phyloP scores from a whole-genome alignment of 2,113 vertebrate genomes.

The Anas platyrhynchos region DNA sequence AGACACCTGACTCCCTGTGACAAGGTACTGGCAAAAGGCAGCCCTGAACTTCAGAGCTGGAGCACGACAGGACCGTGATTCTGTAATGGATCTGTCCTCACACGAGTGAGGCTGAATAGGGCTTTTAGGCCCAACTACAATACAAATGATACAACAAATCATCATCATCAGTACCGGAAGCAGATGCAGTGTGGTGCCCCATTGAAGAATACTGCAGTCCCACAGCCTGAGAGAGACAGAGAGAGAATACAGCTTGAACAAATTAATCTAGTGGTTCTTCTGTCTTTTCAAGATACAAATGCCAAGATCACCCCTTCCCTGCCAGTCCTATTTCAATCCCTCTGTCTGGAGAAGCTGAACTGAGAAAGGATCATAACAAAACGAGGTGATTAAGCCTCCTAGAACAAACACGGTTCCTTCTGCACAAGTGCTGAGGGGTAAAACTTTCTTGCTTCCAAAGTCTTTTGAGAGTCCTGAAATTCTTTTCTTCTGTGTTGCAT shows the following conservation, averaged over 20 bases:
- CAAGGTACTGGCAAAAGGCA: accelerated
- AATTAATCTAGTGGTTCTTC: conserved; percentile 1
- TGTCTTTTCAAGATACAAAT: not conserved
- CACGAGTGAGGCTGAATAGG: not conserved
- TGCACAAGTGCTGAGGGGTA: conserved; percentile 2
- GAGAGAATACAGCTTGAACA: not conserved
- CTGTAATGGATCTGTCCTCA: not conserved
- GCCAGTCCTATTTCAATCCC: not conserved
- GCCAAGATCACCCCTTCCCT: not conserved
- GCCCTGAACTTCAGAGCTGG: not conserved
- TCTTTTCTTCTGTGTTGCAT: conserved; percentile 37
- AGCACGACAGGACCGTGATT: not conserved
- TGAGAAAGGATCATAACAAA: not conserved
- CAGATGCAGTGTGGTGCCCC: not conserved
- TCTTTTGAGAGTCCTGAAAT: conserved; percentile 28
- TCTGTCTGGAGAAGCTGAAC: not conserved
- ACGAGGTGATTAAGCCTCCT: not conserved
- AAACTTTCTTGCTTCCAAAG: conserved; percentile 50
- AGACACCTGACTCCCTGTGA: not conserved
- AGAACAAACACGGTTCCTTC: conserved; percentile 18
- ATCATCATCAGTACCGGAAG: not conserved
- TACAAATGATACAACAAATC: accelerated
- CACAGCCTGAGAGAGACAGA: not conserved
- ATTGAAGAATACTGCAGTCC: not conserved
- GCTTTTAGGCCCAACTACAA: not conserved